Conservation (phyloP, 2,113 vertebrate genomes). For the Mormyrus lacerda region DNA sequence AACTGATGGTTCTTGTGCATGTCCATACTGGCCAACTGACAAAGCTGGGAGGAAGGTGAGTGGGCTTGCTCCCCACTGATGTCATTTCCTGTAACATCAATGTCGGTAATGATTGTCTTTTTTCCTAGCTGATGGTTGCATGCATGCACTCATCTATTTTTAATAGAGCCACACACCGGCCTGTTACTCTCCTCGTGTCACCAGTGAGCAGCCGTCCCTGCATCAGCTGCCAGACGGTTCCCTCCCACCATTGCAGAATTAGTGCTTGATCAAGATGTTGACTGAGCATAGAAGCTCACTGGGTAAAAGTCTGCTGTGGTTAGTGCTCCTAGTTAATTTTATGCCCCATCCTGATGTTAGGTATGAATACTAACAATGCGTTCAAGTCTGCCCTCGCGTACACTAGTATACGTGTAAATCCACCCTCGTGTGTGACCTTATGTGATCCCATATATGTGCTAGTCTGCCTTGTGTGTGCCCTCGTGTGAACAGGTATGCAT, state of each 20-base stretch:
- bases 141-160: not conserved
- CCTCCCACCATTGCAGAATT: not conserved
- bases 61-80: slow-evolving; percentile 4
- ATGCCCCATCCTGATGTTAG: not conserved
- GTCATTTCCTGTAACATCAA: slow-evolving; percentile 14
- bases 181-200: not conserved
- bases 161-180: not conserved
- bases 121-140: not conserved
- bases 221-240: not conserved
- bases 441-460: not conserved
- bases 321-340: not conserved
- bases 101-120: not conserved
- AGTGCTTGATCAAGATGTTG: not conserved
- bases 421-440: not conserved
- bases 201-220: not conserved
- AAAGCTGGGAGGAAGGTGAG: slow-evolving; percentile 1
- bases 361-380: not conserved
- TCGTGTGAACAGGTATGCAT: not conserved
- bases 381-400: not conserved
- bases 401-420: not conserved
- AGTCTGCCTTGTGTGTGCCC: not conserved
- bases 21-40: not conserved
- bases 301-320: not conserved
- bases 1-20: slow-evolving; percentile 20
- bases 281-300: not conserved